Percentiles rank a stretch among this genome's conserved stretches.
phyloP scores from a whole-genome alignment of 2,888 invertebrate species.

The Conchocele bisecta region DNA sequence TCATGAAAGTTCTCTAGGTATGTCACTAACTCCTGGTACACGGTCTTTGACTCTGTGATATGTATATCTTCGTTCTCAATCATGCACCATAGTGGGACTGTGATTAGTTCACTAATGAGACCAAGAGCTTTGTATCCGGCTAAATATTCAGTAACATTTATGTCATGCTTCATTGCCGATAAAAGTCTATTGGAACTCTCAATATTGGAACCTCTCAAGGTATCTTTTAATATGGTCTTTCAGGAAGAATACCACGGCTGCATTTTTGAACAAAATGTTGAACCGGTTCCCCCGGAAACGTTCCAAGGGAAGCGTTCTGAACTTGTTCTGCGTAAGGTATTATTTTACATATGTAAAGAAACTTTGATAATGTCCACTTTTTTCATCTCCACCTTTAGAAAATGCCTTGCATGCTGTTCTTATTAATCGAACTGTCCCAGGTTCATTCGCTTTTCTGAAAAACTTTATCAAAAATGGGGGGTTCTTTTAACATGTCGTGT shows the following conservation, averaged over 20 bases:
- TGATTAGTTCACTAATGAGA: conserved; percentile 33
- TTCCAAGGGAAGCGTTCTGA: conserved; percentile 1
- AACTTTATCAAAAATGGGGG: conserved; percentile 14
- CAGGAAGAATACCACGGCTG: background rate
- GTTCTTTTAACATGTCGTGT: background rate
- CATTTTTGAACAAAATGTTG: background rate
- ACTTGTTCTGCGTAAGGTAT: conserved; percentile 1
- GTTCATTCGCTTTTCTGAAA: conserved; percentile 13
- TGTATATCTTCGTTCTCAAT: conserved; percentile 34
- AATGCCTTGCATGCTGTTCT: conserved; percentile 32
- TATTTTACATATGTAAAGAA: conserved; percentile 6
- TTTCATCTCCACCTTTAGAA: conserved; percentile 32
- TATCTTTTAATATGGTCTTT: background rate
- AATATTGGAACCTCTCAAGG: background rate
- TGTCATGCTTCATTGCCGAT: conserved; percentile 23
- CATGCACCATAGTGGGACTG: conserved; percentile 36
- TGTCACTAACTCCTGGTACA: conserved; percentile 24
- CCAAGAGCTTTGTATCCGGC: conserved; percentile 54
- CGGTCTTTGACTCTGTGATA: conserved; percentile 9
- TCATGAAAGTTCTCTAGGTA: conserved; percentile 21
- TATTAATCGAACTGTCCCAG: conserved; percentile 28
- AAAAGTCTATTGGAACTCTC: conserved; percentile 16
- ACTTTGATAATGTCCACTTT: conserved; percentile 22
- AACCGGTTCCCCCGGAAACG: background rate
- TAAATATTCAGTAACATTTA: conserved; percentile 39